Percentiles rank a stretch among this genome's conserved stretches.
These are phyloP conservation scores for Phrynocephalus forsythii DNA, from an alignment of 2,797 vertebrate genomes.

Conservation along the genomic window DNA sequence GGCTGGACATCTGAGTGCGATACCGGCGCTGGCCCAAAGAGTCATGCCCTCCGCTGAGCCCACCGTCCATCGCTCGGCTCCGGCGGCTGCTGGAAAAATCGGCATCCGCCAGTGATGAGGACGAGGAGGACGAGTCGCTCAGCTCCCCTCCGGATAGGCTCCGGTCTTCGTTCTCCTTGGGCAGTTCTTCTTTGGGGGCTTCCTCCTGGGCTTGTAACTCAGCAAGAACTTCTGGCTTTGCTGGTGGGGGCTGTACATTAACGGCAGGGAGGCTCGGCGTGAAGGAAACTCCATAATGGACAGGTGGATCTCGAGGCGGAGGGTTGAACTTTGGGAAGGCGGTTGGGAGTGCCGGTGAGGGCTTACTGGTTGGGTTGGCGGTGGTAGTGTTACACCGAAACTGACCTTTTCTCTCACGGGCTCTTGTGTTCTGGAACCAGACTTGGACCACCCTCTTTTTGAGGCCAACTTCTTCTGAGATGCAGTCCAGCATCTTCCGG, in stretches of 20 bases:
- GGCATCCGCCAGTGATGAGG: constrained; percentile 62
- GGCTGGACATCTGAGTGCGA: constrained; percentile 90
- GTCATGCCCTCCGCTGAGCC: constrained; percentile 50
- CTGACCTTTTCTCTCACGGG: constrained; percentile 92
- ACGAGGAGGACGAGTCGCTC: constrained; percentile 76
- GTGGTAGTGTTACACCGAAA: constrained; percentile 75
- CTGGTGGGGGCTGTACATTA: not conserved
- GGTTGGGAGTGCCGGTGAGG: constrained; percentile 45
- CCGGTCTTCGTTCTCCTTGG: constrained; percentile 69
- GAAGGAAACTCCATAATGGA: constrained; percentile 26
- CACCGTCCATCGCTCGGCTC: constrained; percentile 56
- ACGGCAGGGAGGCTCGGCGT: constrained; percentile 16
- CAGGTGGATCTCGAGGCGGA: constrained; percentile 26
- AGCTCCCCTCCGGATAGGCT: constrained; percentile 75
- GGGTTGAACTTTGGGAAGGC: constrained; percentile 68
- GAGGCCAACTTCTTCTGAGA: constrained; percentile 92
- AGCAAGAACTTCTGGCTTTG: not conserved
- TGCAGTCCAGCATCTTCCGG: constrained; percentile 93
- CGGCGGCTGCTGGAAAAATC: constrained; percentile 69
- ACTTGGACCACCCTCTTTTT: constrained; percentile 96
- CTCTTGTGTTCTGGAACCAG: constrained; percentile 96
- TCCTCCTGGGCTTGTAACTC: constrained; percentile 41
- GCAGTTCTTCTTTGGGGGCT: constrained; percentile 52
- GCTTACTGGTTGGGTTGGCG: constrained; percentile 34
- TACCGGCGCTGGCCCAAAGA: constrained; percentile 83